Evolutionary conservation across 1,140 invertebrate species (phyloP).

Genomic region (Agrypnia vestita): DNA sequence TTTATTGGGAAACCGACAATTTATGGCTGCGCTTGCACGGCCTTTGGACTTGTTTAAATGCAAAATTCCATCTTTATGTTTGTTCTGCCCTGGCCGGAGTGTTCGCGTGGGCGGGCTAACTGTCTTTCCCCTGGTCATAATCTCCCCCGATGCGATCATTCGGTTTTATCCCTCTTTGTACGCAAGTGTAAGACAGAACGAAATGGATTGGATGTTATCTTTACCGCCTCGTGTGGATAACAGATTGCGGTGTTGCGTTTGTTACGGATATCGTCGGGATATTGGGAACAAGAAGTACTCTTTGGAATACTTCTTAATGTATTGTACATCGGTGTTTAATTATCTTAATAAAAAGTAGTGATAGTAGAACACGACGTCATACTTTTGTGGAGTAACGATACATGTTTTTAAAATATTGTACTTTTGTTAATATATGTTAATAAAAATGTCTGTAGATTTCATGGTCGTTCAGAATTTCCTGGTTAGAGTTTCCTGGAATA

Average conservation of each 20-base stretch:
- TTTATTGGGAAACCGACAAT: conserved; percentile 34
- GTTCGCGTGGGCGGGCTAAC: conserved; percentile 31
- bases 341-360: too few relatives aligned
- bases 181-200: background rate
- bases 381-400: too few relatives aligned
- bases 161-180: conserved; percentile 7
- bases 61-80: conserved; percentile 41
- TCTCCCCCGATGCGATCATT: background rate
- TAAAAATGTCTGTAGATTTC: too few relatives aligned
- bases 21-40: conserved; percentile 19
- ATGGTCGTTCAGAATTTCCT: too few relatives aligned
- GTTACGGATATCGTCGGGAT: background rate
- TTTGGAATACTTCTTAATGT: too few relatives aligned
- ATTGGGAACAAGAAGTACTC: too few relatives aligned
- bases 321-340: too few relatives aligned
- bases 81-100: background rate
- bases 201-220: background rate
- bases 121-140: conserved; percentile 20
- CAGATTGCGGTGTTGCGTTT: conserved; percentile 11
- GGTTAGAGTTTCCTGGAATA: too few relatives aligned
- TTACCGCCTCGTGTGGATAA: background rate
- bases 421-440: too few relatives aligned
- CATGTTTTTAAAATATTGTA: too few relatives aligned
- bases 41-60: conserved; percentile 39
- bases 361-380: too few relatives aligned